Evolutionary conservation across 2,888 invertebrate species (phyloP), one percentile per base, ranked within the genome.

Genomic region (Lasioglossum villosulum): DNA sequence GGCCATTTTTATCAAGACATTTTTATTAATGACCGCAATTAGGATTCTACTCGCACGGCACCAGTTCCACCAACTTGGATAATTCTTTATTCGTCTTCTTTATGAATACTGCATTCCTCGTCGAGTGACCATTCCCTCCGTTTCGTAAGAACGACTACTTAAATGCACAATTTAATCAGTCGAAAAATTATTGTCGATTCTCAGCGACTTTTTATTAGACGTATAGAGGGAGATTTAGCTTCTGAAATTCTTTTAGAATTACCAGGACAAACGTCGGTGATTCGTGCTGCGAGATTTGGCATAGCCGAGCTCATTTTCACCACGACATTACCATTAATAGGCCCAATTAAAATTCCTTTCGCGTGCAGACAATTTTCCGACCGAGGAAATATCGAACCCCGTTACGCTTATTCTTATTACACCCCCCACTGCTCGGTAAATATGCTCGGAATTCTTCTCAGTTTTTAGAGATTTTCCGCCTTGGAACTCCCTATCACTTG

Each of bases 311-410:
- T 81, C 75, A 81, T 75, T 84, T 78, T 74, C 56, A 27, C 63
- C 16, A 42, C 52, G 34, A 1, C 68, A 37, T 63, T 48, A 76
- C 56, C 75, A 73, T 83, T 86, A 87, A 87, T 80, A 68, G 72
- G 23, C 66, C 56, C 68, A 83, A 87, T 86, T 86, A 83, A 75
- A 86, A 83, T 80, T 73, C 83, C 76, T 52, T 73, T 56, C 59
- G 45, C 70, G 71, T 14, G 45, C 74, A 63, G 78, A 80, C 59
- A 68, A 83, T 87, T 83, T 87, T 78, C 68, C 80, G n/a, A 27
- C 68, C 80, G n/a, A n/a, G 63, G 27, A 83, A 70, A 83, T 80
- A 75, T 80, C 37, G 66, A 42, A 27, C 45, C 70, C 23, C n/a
- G 66, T 66, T 63, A 23, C 45, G 27, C 56, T 80, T 63, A 75